Conservation (phyloP, 1,140 invertebrate species). For the Ostrea edulis region DNA sequence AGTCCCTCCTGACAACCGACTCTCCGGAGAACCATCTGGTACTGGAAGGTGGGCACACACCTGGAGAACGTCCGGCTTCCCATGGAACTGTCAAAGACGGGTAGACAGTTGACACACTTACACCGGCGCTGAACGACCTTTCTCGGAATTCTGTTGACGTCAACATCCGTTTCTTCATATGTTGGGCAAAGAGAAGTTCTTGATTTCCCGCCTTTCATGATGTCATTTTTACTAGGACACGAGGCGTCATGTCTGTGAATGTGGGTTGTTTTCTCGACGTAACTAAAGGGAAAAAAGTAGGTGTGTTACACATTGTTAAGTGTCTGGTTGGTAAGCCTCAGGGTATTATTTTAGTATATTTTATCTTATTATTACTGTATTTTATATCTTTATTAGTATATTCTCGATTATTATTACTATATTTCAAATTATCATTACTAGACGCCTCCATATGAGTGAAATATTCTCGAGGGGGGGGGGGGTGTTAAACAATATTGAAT, state of each 20-base stretch:
- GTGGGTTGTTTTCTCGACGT: background rate
- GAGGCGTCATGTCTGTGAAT: background rate
- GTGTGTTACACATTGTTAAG: background rate
- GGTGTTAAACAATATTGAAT: too few relatives aligned
- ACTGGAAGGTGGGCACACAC: background rate
- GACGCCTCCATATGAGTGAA: too few relatives aligned
- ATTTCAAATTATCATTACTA: too few relatives aligned
- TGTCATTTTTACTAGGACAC: background rate
- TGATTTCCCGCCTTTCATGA: background rate
- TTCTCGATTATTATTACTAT: too few relatives aligned
- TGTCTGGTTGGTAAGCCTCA: too few relatives aligned
- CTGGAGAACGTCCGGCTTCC: background rate
- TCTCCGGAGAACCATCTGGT: slow-evolving; percentile 5
- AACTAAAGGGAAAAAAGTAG: background rate
- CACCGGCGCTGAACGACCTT: background rate
- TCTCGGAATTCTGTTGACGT: slow-evolving; percentile 10
- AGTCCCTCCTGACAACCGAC: background rate
- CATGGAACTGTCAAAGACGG: background rate
- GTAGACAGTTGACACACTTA: background rate
- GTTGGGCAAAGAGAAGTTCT: background rate
- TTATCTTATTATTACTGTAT: too few relatives aligned
- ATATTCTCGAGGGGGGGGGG: too few relatives aligned
- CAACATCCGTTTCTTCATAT: background rate
- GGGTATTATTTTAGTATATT: too few relatives aligned
- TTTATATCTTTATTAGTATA: too few relatives aligned